These are phyloP conservation scores for Hypocryptadius cinnamomeus DNA, from an alignment of 2,113 vertebrate genomes.

Conservation along the genomic window DNA sequence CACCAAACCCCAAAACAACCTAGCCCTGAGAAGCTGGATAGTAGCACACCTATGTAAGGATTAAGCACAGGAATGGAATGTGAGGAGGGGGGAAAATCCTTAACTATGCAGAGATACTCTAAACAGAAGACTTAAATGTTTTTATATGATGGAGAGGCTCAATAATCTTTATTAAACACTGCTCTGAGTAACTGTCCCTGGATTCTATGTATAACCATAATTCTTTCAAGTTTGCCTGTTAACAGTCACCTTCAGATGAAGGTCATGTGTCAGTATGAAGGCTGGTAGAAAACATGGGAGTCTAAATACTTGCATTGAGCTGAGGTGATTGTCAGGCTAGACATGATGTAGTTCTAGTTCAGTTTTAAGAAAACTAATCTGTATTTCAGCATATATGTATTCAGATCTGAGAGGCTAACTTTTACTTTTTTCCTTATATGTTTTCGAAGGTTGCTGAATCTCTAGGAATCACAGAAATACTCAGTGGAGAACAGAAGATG, in stretches of 20 bases:
- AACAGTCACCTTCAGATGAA: not conserved
- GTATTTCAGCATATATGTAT: not conserved
- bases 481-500: conserved; percentile 1
- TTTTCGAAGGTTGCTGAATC: conserved; percentile 72
- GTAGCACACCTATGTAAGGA: not conserved
- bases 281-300: not conserved
- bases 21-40: not conserved
- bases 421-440: not conserved
- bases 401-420: not conserved
- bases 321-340: not conserved
- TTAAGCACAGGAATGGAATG: not conserved
- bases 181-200: not conserved
- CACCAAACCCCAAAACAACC: not conserved
- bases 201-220: not conserved
- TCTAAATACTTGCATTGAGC: not conserved
- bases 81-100: not conserved
- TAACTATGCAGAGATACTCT: not conserved
- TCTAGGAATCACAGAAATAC: conserved; percentile 63
- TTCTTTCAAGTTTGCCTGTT: not conserved
- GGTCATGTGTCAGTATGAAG: not conserved
- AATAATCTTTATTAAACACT: not conserved
- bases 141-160: not conserved
- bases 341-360: not conserved
- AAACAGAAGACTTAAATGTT: not conserved
- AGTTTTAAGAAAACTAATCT: not conserved